Evolutionary conservation across 64 coral and sea anemone genomes (phyloP), one percentile per base, ranked within the genome.

Genomic region (Actinia tenebrosa): DNA sequence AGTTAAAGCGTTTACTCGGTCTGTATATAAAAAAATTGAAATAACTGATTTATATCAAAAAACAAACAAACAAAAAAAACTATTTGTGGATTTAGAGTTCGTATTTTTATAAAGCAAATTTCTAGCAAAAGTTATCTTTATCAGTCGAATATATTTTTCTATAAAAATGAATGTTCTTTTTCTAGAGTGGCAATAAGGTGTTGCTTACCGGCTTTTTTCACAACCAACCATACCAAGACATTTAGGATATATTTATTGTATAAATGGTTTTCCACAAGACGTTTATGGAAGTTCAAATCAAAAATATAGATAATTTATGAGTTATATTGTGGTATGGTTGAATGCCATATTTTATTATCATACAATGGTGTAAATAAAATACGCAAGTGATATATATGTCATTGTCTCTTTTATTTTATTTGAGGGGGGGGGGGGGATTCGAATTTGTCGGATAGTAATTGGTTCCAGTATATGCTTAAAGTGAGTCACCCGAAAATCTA

Each of bases 221-320:
- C 27, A 75, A 23, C 64, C 64, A 69, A 75, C 69, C 69, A 75
- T 75, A 75, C 69, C 27, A 42, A 66, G 2, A 75, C 26, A 75
- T 43, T 25, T 75, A 75, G 69, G 15, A 75, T 75, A 75, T 75
- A 75, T 75, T 75, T 75, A 75, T 75, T 75, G 69, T 75, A 75
- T 75, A 75, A 75, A 75, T 30, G 69, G 69, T 75, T 75, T 75
- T 42, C 69, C 69, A 42, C 26, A 30, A 75, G 69, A 75, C n/a
- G 69, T 75, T 75, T 75, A 75, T 75, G 25, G 42, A 75, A 75
- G 26, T 26, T 75, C 69, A 75, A 75, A 75, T 75, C 69, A 75
- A 75, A 66, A 75, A 75, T 75, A 75, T 75, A 75, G 69, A 30
- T 75, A 75, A 75, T 75, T 75, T 75, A 75, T 75, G 69, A 75